A percentile compares a stretch with the other conserved stretches of the same genome.
Conservation (phyloP, 2,888 invertebrate genomes). For the Epirrhoe alternata region DNA sequence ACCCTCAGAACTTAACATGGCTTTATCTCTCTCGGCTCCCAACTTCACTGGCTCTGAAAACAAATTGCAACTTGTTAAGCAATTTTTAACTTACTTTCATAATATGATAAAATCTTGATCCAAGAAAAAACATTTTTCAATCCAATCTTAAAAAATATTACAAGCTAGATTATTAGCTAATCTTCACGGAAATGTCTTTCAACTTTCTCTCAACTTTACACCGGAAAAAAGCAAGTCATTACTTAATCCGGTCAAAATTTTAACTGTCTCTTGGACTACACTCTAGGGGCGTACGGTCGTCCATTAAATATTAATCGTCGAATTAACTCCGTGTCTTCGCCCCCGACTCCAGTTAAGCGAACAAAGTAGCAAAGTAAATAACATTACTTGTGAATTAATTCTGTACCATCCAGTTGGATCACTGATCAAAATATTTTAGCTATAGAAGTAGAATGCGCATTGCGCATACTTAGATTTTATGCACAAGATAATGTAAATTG, state of each 20-base stretch:
- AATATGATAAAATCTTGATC: too few relatives aligned
- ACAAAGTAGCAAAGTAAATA: constrained; percentile 83
- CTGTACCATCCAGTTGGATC: constrained; percentile 54
- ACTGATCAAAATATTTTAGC: constrained; percentile 1
- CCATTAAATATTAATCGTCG: constrained; percentile 82
- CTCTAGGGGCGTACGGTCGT: constrained; percentile 41
- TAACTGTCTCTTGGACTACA: constrained; percentile 19
- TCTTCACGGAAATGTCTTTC: background rate
- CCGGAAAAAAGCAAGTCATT: constrained; percentile 18
- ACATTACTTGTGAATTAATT: constrained; percentile 75
- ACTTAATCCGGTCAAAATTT: constrained; percentile 31
- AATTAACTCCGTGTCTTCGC: constrained; percentile 81
- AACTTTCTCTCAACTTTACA: background rate
- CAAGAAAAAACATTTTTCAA: too few relatives aligned
- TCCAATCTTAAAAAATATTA: background rate
- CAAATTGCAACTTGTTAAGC: too few relatives aligned
- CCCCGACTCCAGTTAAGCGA: constrained; percentile 80
- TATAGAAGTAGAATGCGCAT: too few relatives aligned
- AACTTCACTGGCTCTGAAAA: too few relatives aligned
- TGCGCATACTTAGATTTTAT: too few relatives aligned
- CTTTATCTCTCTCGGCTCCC: too few relatives aligned
- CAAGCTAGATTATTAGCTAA: background rate
- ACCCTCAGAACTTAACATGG: too few relatives aligned
- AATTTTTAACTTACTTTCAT: too few relatives aligned
- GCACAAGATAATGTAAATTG: background rate